These are phyloP conservation scores for Rhabdornis inornatus DNA, from an alignment of 2,113 vertebrate species.

Conservation along the genomic window DNA sequence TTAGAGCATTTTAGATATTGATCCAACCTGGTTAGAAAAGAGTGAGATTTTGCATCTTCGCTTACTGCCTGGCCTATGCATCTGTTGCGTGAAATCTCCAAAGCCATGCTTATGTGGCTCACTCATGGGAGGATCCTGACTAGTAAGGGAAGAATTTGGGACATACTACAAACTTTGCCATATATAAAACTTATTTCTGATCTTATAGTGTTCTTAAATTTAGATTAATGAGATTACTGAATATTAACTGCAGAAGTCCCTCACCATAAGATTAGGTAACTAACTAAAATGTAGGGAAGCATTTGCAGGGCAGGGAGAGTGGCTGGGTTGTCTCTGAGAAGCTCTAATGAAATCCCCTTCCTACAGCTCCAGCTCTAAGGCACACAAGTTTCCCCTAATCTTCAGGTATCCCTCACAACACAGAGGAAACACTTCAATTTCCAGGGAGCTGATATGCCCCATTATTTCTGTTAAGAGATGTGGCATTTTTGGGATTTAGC, in stretches of 20 bases:
- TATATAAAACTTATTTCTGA: background rate
- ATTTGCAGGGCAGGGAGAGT: background rate
- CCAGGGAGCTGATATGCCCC: background rate
- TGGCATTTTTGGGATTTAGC: background rate
- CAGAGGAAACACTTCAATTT: background rate
- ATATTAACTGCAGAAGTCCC: background rate
- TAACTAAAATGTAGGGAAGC: background rate
- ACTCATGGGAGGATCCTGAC: background rate
- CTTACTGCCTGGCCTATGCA: background rate
- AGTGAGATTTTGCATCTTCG: background rate
- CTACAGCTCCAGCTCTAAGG: background rate
- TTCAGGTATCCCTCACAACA: background rate
- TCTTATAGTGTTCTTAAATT: background rate
- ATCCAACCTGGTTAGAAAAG: background rate
- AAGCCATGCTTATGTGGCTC: accelerated
- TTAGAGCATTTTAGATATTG: background rate
- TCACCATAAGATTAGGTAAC: background rate
- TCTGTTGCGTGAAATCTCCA: background rate
- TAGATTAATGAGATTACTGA: background rate
- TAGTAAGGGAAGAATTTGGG: background rate
- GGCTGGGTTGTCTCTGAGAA: background rate
- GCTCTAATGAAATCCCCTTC: background rate
- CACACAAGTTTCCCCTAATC: background rate
- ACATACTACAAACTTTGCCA: background rate
- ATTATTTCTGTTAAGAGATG: background rate